phyloP scores from a whole-genome alignment of 2,888 invertebrate genomes.

The Tetranychus truncatus region DNA sequence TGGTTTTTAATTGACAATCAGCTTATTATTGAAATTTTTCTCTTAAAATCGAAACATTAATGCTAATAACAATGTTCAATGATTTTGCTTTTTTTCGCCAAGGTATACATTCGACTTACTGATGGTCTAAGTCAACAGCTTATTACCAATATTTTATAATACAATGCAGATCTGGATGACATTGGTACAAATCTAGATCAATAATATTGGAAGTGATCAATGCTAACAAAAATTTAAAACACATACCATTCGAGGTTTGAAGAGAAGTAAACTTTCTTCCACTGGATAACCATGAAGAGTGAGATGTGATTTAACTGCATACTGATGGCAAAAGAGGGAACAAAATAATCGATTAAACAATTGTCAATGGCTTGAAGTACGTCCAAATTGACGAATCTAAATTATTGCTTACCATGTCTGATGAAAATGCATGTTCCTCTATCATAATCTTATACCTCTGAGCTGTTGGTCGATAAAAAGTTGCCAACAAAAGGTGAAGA shows the following conservation, averaged over 20 bases:
- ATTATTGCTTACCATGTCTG: slow-evolving; percentile 36
- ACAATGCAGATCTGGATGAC: not conserved
- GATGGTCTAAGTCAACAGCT: not conserved
- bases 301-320: slow-evolving; percentile 39
- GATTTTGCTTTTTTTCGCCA: not conserved
- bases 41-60: too few relatives aligned
- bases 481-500: slow-evolving; percentile 38
- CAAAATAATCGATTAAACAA: not conserved
- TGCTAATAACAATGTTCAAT: too few relatives aligned
- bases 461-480: slow-evolving; percentile 41
- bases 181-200: not conserved
- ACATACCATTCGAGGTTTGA: slow-evolving; percentile 36
- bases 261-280: slow-evolving; percentile 34
- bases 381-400: too few relatives aligned
- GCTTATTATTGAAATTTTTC: too few relatives aligned
- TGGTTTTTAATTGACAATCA: slow-evolving; percentile 9
- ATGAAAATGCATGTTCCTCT: slow-evolving; percentile 41
- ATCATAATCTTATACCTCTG: slow-evolving; percentile 39
- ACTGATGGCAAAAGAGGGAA: slow-evolving; percentile 32
- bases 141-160: not conserved
- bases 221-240: not conserved
- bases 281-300: slow-evolving; percentile 36
- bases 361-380: too few relatives aligned
- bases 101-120: not conserved
- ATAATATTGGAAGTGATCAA: not conserved